phyloP scores from a whole-genome alignment of 2,888 invertebrate genomes.

The Kuschelorhynchus macadamiae region DNA sequence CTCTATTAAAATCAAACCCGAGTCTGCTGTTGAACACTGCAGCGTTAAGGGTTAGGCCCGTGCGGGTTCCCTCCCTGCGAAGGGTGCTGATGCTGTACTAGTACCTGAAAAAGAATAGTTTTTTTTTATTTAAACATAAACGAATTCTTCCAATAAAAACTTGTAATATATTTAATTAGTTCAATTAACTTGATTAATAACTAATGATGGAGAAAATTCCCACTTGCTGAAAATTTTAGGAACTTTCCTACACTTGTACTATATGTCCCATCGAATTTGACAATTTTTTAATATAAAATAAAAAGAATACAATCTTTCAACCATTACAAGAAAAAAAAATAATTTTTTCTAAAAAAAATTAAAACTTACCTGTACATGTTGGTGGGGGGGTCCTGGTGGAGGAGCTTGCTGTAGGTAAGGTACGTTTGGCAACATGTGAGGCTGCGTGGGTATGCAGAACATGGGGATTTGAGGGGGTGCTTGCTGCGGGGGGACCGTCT shows the following conservation, averaged over 20 bases:
- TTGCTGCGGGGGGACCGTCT: constrained; percentile 60
- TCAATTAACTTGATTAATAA: too few species aligned
- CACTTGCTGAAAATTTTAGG: too few species aligned
- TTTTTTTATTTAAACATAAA: background rate
- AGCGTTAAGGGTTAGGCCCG: constrained; percentile 65
- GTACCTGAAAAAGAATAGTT: constrained; percentile 39
- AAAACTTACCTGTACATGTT: constrained; percentile 26
- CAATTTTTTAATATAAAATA: too few species aligned
- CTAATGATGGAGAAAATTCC: too few species aligned
- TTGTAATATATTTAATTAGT: too few species aligned
- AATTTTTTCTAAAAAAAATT: too few species aligned
- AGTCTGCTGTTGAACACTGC: constrained; percentile 13
- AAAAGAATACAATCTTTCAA: too few species aligned
- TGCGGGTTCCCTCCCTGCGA: constrained; percentile 62
- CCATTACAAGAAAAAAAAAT: too few species aligned
- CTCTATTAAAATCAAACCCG: constrained; percentile 31
- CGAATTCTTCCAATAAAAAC: background rate
- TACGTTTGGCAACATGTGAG: constrained; percentile 53
- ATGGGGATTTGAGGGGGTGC: constrained; percentile 73
- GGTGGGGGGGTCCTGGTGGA: constrained; percentile 67
- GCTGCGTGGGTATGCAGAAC: constrained; percentile 73
- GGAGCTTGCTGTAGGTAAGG: constrained; percentile 58
- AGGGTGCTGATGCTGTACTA: constrained; percentile 66
- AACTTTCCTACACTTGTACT: too few species aligned
- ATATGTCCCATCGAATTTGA: too few species aligned